Conservation (phyloP, 1,140 invertebrate genomes). For the Galendromus occidentalis region DNA sequence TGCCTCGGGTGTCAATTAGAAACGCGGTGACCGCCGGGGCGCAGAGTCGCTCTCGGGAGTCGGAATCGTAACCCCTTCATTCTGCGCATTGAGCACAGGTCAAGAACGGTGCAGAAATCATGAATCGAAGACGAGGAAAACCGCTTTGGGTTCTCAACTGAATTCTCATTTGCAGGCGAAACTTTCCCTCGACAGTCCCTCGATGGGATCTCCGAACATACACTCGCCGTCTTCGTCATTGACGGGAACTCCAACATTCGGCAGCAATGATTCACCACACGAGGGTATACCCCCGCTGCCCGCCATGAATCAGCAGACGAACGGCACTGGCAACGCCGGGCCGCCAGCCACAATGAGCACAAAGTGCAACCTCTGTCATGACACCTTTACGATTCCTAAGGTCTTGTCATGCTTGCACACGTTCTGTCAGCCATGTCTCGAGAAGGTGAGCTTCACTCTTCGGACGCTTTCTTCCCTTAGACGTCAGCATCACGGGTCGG, state of each 20-base stretch:
- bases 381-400: slow-evolving; percentile 47
- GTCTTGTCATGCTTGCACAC: slow-evolving; percentile 58
- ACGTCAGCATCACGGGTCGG: too few species aligned
- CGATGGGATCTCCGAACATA: neutral
- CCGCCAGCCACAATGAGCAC: slow-evolving; percentile 22
- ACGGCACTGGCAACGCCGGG: slow-evolving; percentile 1
- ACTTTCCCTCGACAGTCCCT: slow-evolving; percentile 5
- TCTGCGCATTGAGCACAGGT: too few species aligned
- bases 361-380: slow-evolving; percentile 59
- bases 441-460: slow-evolving; percentile 37
- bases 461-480: neutral
- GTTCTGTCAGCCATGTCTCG: slow-evolving; percentile 56
- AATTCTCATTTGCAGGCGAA: slow-evolving; percentile 1
- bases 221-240: slow-evolving; percentile 2
- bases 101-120: too few species aligned
- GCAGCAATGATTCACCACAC: neutral
- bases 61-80: too few species aligned
- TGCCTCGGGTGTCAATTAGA: too few species aligned
- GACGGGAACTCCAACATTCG: slow-evolving; percentile 2
- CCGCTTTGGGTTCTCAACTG: neutral
- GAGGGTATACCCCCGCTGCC: neutral
- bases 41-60: too few species aligned
- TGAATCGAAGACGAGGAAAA: neutral
- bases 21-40: too few species aligned
- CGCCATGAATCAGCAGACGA: neutral